phyloP scores from a whole-genome alignment of 2,797 vertebrate genomes.

The Manis crassicaudata region DNA sequence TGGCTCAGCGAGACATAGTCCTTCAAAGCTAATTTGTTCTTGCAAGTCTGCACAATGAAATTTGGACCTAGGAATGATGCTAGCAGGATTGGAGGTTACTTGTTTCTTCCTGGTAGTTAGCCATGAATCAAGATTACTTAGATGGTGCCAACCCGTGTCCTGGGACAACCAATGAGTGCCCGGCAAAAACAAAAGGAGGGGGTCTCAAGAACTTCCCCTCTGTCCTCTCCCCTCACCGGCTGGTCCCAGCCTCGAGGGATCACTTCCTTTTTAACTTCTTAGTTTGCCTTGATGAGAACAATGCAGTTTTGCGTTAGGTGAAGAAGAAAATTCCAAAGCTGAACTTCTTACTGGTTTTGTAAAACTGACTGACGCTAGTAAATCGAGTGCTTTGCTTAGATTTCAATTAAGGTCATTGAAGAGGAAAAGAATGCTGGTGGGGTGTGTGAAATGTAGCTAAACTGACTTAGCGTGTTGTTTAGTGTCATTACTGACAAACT shows the following conservation, averaged over 20 bases:
- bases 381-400: neutral
- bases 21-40: neutral
- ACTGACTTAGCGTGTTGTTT: neutral
- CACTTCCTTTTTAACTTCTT: neutral
- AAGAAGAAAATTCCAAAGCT: slow-evolving; percentile 17
- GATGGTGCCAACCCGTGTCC: neutral
- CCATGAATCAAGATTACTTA: neutral
- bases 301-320: neutral
- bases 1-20: neutral
- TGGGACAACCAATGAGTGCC: neutral
- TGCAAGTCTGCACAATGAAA: neutral
- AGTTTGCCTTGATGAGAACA: neutral
- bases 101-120: neutral
- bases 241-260: neutral
- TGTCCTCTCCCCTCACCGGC: neutral
- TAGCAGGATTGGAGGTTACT: neutral
- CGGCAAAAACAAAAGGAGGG: neutral
- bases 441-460: neutral
- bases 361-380: neutral
- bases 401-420: neutral
- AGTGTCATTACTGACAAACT: neutral
- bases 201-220: neutral
- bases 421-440: neutral
- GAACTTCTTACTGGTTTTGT: slow-evolving; percentile 2
- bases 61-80: neutral